phyloP scores from a whole-genome alignment of 2,797 vertebrate genomes.

The Kryptolebias ocellatus region DNA sequence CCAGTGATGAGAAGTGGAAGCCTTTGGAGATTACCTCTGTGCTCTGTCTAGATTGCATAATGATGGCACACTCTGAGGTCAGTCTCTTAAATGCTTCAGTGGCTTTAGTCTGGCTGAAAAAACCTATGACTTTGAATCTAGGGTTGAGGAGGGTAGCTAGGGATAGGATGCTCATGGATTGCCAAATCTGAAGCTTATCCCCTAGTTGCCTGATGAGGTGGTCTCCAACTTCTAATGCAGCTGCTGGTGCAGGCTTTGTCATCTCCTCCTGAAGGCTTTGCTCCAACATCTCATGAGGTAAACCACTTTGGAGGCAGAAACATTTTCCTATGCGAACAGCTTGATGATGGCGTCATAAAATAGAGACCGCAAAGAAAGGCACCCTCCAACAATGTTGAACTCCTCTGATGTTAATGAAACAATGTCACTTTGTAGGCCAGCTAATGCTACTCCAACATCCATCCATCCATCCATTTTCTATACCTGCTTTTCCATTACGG shows the following conservation, averaged over 20 bases:
- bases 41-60: background rate
- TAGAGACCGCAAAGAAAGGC: background rate
- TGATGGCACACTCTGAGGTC: background rate
- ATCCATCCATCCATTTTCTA: too few relatives aligned
- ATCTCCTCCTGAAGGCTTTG: background rate
- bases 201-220: background rate
- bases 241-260: background rate
- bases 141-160: background rate
- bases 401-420: background rate
- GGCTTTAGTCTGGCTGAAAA: constrained; percentile 1
- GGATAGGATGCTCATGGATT: background rate
- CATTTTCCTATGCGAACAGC: background rate
- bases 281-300: background rate
- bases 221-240: background rate
- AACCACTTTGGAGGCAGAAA: too few relatives aligned
- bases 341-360: background rate
- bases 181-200: background rate
- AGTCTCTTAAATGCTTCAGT: background rate
- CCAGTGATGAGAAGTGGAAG: background rate
- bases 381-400: background rate
- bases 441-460: too few relatives aligned
- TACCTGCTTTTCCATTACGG: too few relatives aligned
- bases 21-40: background rate
- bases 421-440: background rate
- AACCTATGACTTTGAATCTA: background rate